Evolutionary conservation across 64 coral and sea anemone species (phyloP).

Genomic region (Dendrophyllia cribrosa): DNA sequence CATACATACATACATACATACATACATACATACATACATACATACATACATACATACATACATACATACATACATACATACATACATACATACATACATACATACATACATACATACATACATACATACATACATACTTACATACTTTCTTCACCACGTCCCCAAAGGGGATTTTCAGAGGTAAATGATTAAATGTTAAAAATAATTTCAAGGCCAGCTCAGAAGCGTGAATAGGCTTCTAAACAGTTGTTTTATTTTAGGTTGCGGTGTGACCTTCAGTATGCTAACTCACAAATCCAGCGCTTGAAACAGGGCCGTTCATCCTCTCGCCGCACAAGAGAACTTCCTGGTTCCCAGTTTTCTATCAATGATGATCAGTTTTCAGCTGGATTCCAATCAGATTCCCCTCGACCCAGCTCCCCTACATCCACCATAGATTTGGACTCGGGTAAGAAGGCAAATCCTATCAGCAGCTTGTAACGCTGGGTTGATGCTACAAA

Average conservation of each 20-base stretch:
- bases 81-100: too few relatives aligned
- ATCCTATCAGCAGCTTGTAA: neutral
- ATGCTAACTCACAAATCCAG: slow-evolving; percentile 94
- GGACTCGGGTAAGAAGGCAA: slow-evolving; percentile 73
- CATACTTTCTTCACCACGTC: too few relatives aligned
- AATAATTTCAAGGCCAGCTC: neutral
- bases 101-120: too few relatives aligned
- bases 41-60: too few relatives aligned
- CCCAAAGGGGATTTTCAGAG: too few relatives aligned
- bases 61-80: too few relatives aligned
- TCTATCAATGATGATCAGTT: slow-evolving; percentile 71
- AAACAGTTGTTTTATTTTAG: slow-evolving; percentile 32
- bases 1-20: too few relatives aligned
- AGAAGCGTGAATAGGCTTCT: neutral
- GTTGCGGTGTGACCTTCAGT: slow-evolving; percentile 87
- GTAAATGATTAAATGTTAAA: neutral
- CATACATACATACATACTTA: too few relatives aligned
- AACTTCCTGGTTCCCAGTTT: slow-evolving; percentile 66
- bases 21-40: too few relatives aligned
- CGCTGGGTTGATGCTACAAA: neutral
- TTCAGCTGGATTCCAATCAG: slow-evolving; percentile 59
- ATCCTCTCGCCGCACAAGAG: slow-evolving; percentile 85
- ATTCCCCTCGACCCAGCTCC: slow-evolving; percentile 86
- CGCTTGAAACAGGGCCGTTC: slow-evolving; percentile 89
- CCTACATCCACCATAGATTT: slow-evolving; percentile 83